Evolutionary conservation across 2,797 vertebrate species (phyloP), one percentile per base, ranked within the genome.

Genomic region (Holocentrus rufus): DNA sequence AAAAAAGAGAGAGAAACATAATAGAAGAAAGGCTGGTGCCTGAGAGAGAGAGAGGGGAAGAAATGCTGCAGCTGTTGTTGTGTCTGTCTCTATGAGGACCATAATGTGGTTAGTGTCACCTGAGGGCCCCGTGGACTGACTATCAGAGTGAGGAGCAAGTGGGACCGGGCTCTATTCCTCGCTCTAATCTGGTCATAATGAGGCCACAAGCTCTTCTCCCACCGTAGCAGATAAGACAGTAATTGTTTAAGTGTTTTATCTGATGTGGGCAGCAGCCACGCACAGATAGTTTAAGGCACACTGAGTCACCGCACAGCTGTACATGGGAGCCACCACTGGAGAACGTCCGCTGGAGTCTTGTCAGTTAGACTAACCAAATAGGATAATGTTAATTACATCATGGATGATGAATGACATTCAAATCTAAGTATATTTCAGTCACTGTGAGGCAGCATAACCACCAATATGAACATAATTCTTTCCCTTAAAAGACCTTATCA

Each of bases 181-280:
- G 13, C 79, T 90, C 80, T 93, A 93, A 93, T 93, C 90, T 92
- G 88, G 85, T 84, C 85, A 80, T 92, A 93, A 93, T 93, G 89
- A 92, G 90, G 87, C 90, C 85, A 83, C 78, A 76, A 90, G 87
- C 85, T 81, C 79, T 59, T 89, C 86, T 90, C 88, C 85, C 87
- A 88, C 77, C 88, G 82, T 88, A 77, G 85, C 77, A 86, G 93
- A 93, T 92, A 93, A 92, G 91, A 90, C 85, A 85, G 88, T 92
- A 92, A 93, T 93, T 92, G 91, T 92, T 92, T 91, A 91, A 91
- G 90, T 88, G 89, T 89, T 91, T 91, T 92, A 93, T 94, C 90
- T 91, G 89, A 93, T 92, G 88, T 79, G 83, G 81, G 77, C 72
- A 62, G 81, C 74, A 68, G 82, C 85, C 79, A 86, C 55, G 65